Conservation (phyloP, 2,888 invertebrate species). For the Pseudeuparius sepicola region DNA sequence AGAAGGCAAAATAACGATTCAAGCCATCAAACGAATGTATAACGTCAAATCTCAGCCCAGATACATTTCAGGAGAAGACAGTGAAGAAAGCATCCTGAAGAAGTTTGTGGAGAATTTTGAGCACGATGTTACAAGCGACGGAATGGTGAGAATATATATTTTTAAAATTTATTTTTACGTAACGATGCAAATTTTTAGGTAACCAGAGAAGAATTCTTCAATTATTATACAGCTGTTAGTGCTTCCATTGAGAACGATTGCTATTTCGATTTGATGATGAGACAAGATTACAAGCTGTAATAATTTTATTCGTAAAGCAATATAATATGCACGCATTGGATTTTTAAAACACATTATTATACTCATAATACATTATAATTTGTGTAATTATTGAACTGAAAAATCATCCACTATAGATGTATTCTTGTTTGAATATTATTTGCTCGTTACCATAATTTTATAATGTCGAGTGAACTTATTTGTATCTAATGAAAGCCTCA, state of each 20-base stretch:
- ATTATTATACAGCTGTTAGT: not conserved
- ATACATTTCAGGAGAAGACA: not conserved
- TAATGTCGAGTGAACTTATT: no score
- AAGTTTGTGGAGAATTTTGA: conserved; percentile 1
- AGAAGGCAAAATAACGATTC: not conserved
- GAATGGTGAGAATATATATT: not conserved
- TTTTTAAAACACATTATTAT: no score
- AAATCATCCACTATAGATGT: no score
- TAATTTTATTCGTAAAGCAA: no score
- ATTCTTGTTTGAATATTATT: no score
- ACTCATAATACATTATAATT: no score
- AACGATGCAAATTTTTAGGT: no score
- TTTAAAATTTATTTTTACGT: no score
- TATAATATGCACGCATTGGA: no score
- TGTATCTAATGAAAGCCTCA: no score
- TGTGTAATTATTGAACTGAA: no score
- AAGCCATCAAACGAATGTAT: not conserved
- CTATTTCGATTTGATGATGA: conserved; percentile 3
- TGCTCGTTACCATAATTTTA: no score
- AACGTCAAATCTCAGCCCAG: not conserved
- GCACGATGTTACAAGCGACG: not conserved
- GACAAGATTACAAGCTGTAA: conserved; percentile 1
- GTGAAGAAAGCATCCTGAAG: not conserved
- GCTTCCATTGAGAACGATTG: conserved; percentile 2
- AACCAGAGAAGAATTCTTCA: conserved; percentile 2